Percentiles rank a stretch among this genome's conserved stretches.
Evolutionary conservation across 2,888 invertebrate genomes (phyloP).

Genomic region (Orchesella flavescens): DNA sequence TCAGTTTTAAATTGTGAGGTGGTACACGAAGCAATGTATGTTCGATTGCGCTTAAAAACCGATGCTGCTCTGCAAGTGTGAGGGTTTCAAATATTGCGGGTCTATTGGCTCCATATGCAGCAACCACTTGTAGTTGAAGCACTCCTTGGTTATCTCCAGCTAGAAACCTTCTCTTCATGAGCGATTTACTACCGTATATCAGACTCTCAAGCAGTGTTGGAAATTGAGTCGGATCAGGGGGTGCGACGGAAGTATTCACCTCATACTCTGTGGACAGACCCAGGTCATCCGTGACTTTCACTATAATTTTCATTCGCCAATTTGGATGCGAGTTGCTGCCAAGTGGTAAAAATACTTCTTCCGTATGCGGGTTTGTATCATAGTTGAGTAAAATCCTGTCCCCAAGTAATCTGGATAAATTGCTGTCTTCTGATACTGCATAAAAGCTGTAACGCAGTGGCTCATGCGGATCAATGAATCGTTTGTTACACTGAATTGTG

Average conservation of each 20-base stretch:
- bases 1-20: slow-evolving; percentile 20
- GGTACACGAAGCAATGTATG: not conserved
- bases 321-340: not conserved
- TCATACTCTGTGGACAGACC: not conserved
- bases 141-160: slow-evolving; percentile 54
- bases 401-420: not conserved
- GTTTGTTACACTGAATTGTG: not conserved
- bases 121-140: slow-evolving; percentile 40
- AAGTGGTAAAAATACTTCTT: slow-evolving; percentile 38
- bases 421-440: not conserved
- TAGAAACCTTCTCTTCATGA: slow-evolving; percentile 9
- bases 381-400: slow-evolving; percentile 29
- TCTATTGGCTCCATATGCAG: slow-evolving; percentile 28
- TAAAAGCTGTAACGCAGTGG: slow-evolving; percentile 33
- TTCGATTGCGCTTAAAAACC: not conserved
- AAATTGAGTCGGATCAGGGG: not conserved
- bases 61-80: not conserved
- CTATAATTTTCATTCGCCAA: not conserved
- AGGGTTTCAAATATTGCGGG: not conserved
- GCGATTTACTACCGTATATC: not conserved
- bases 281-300: slow-evolving; percentile 4
- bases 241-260: not conserved
- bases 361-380: slow-evolving; percentile 6
- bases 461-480: not conserved
- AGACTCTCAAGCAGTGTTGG: not conserved